These are phyloP conservation scores for Andricus curvator DNA, from an alignment of 2,888 invertebrate species.

Conservation along the genomic window DNA sequence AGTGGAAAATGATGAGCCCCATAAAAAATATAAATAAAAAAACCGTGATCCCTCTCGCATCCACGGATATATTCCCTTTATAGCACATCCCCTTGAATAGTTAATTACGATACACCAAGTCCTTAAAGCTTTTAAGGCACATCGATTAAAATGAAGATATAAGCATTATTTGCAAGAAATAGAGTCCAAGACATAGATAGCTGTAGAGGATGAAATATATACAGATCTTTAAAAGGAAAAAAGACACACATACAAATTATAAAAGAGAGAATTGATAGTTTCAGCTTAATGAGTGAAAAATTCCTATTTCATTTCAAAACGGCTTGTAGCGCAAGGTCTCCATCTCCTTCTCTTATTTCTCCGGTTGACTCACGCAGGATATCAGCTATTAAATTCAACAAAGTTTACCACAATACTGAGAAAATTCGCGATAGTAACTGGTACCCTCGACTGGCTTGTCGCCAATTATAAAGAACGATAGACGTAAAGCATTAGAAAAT, in stretches of 20 bases:
- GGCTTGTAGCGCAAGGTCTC: constrained; percentile 28
- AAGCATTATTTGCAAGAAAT: neutral
- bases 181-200: neutral
- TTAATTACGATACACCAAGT: neutral
- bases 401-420: constrained; percentile 75
- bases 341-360: constrained; percentile 44
- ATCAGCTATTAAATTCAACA: constrained; percentile 72
- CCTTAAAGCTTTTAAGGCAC: neutral
- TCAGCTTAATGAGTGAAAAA: constrained; percentile 35
- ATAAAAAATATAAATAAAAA: neutral
- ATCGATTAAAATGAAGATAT: constrained; percentile 1
- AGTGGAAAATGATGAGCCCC: neutral
- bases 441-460: constrained; percentile 49
- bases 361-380: constrained; percentile 71
- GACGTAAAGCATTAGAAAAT: constrained; percentile 49
- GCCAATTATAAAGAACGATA: constrained; percentile 61
- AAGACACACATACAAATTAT: neutral
- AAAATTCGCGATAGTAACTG: constrained; percentile 65
- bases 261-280: constrained; percentile 19
- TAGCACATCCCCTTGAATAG: neutral
- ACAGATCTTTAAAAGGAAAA: neutral
- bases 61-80: neutral
- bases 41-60: neutral
- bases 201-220: neutral
- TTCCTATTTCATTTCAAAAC: constrained; percentile 23